Evolutionary conservation across 1,140 invertebrate species (phyloP), one percentile per base, ranked within the genome.

Genomic region (Centruroides sculpturatus): DNA sequence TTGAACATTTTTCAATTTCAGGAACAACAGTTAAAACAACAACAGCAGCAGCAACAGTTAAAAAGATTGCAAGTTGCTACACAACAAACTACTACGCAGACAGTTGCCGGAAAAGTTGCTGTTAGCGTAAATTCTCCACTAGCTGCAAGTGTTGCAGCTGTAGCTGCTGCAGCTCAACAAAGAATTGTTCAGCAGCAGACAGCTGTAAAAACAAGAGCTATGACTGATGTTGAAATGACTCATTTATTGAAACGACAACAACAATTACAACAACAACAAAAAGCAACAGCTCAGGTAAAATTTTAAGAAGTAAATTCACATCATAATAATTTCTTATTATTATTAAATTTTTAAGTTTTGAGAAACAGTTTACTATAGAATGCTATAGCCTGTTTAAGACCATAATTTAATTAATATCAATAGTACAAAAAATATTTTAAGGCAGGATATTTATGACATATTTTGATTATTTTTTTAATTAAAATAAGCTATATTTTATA

Each of bases 201-300:
- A 3, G 59, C 52, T 35, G 64, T 59, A 35, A 77, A 73, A 64
- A 77, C 73, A 62, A 78, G 77, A 56, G 78, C 80, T 12, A 67
- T 72, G 51, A 79, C 83, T 0, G 82, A 86, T 23, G 77, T 79
- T 34, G 85, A 87, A 69, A 81, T 88, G 77, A 79, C 81, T 9
- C 80, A 83, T 9, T 62, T 87, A 13, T 71, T 87, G 0, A 86
- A 86, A 65, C 11, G 64, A 4, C 76, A 81, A 13, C 83, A 85
- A 62, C 77, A 81, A 23, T 79, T 79, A 36, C 67, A 80, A 50
- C 76, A 80, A 55, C 68, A 80, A 46, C 80, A 80, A 59, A 79
- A 82, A 6, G 13, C 63, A 61, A 8, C 41, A 51, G 56, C 59
- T 11, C 58, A 59, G 41, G 58, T 59, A 57, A 13, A 11, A 34